These are phyloP conservation scores for Toxotes jaculatrix DNA, from an alignment of 2,113 vertebrate genomes.

Conservation along the genomic window DNA sequence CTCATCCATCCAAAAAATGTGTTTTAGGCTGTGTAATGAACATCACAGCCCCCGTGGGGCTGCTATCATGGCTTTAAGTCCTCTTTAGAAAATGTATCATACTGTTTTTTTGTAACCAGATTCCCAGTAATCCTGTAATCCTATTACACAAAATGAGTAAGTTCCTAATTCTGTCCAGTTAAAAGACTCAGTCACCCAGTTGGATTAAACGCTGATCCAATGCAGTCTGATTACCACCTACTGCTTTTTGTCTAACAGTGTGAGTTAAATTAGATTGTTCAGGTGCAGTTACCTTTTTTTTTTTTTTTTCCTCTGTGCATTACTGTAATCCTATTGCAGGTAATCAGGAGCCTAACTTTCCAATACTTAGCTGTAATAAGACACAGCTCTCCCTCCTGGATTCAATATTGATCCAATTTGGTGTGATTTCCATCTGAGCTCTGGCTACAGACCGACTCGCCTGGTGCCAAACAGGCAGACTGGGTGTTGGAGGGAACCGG, in stretches of 20 bases:
- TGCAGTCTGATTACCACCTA: constrained; percentile 14
- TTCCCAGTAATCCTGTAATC: constrained; percentile 54
- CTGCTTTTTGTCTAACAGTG: constrained; percentile 12
- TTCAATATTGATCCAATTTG: constrained; percentile 74
- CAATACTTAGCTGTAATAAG: constrained; percentile 55
- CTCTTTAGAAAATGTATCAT: constrained; percentile 20
- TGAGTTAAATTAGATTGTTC: constrained; percentile 18
- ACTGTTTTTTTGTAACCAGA: constrained; percentile 36
- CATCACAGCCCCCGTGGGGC: neutral
- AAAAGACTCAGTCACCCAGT: constrained; percentile 28
- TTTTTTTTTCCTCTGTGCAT: neutral
- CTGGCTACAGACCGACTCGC: constrained; percentile 50
- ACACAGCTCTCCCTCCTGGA: constrained; percentile 54
- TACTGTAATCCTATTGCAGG: constrained; percentile 50
- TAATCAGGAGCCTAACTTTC: constrained; percentile 48
- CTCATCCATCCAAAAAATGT: neutral
- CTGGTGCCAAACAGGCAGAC: constrained; percentile 62
- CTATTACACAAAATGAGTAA: constrained; percentile 39
- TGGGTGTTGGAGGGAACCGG: constrained; percentile 31
- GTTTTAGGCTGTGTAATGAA: neutral
- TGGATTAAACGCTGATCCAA: constrained; percentile 49
- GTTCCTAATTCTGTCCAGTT: constrained; percentile 38
- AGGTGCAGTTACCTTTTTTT: constrained; percentile 37
- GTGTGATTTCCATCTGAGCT: constrained; percentile 62
- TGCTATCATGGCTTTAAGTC: neutral